Evolutionary conservation across 2,113 vertebrate genomes (phyloP), one percentile per base, ranked within the genome.

Genomic region (Poeciliopsis turrubarensis): DNA sequence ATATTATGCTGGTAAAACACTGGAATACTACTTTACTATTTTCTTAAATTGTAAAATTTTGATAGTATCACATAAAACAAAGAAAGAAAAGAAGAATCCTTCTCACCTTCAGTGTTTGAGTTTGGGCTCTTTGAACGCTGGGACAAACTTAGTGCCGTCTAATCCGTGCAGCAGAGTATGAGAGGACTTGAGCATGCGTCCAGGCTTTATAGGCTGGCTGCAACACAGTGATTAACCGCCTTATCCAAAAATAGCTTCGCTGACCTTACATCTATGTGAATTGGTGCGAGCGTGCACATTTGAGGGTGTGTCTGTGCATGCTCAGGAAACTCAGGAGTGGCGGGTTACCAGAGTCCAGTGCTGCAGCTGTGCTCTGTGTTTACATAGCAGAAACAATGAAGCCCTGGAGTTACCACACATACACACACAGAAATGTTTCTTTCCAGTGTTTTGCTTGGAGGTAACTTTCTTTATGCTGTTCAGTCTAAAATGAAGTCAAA

Each of bases 321-420:
- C 63, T 81, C 89, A 92, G 94, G 92, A 95, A 93, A 79, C 83
- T 77, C 75, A 81, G 91, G 89, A 81, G 85, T 82, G 89, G 92
- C 14, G 60, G 81, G 78, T 87, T 85, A 87, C 82, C 15, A 37
- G 74, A 80, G 87, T 91, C 82, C 79, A 86, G 65, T 74, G 70
- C 57, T 79, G 86, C 90, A 93, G 92, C 92, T 92, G 91, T 73
- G 71, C 54, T 71, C 12, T 86, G 68, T 94, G 94, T 95, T 95
- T 95, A 92, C 82, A 79, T 89, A 93, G 61, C 80, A 70, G 78
- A 85, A 94, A 94, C 92, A 95, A 94, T 94, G 90, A 90, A 88
- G 77, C 63, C 73, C 62, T 81, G 80, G 71, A 83, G 90, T 75
- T 54, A 19, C 47, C 47, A 69, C 30, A 11, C 51, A n/a, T n/a